A percentile compares a stretch with the other conserved stretches of the same genome.
Conservation (phyloP, 2,113 vertebrate genomes). For the Callaeas wilsoni region DNA sequence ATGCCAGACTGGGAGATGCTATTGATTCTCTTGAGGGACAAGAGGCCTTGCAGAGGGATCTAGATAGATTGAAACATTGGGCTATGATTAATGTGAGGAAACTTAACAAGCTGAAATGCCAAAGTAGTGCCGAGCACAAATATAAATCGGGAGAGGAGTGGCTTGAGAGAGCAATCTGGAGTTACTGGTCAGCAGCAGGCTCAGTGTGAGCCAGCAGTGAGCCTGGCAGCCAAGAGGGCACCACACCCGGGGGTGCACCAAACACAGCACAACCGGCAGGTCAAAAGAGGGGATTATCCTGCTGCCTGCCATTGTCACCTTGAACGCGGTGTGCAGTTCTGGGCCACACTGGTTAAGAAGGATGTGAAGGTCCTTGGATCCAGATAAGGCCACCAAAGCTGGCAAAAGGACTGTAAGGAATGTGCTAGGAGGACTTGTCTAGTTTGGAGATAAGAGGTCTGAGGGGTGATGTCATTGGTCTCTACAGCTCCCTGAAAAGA, state of each 20-base stretch:
- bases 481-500: neutral
- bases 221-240: neutral
- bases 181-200: neutral
- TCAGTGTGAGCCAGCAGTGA: neutral
- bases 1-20: neutral
- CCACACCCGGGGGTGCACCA: neutral
- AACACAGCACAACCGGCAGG: neutral
- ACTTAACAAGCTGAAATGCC: neutral
- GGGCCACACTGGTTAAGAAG: neutral
- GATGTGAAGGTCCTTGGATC: neutral
- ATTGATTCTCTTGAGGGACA: neutral
- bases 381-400: neutral
- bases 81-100: neutral
- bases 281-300: neutral
- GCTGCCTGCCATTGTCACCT: neutral
- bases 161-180: neutral
- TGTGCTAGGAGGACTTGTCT: neutral
- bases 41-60: neutral
- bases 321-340: neutral
- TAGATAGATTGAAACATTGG: neutral
- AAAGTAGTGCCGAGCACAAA: accelerated
- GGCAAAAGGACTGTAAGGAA: neutral
- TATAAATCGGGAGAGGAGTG: neutral
- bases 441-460: neutral
- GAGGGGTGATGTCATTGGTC: neutral